Evolutionary conservation across 1,140 invertebrate species (phyloP).

Genomic region (Charaxes varanes): DNA sequence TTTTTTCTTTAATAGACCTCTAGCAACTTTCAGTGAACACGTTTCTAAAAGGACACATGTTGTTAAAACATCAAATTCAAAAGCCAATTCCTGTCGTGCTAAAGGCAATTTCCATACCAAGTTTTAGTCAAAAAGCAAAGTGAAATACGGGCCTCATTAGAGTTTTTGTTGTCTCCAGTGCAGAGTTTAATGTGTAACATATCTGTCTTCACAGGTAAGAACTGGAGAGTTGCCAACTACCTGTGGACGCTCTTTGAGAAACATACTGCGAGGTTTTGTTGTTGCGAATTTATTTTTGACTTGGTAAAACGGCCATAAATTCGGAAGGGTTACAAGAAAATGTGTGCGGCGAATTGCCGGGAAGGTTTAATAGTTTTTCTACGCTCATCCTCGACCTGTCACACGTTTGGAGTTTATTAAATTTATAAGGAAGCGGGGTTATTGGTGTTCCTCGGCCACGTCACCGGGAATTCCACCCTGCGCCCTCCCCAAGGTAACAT

Average conservation of each 20-base stretch:
- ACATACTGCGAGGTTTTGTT: constrained; percentile 38
- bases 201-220: constrained; percentile 53
- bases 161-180: constrained; percentile 38
- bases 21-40: too few species aligned
- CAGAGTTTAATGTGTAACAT: constrained; percentile 44
- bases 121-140: constrained; percentile 22
- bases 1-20: too few species aligned
- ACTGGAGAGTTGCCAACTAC: constrained; percentile 64
- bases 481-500: constrained; percentile 38
- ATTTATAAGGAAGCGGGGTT: constrained; percentile 50
- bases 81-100: constrained; percentile 13
- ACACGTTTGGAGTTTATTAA: constrained; percentile 48
- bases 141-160: constrained; percentile 38
- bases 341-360: constrained; percentile 13
- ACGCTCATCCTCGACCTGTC: constrained; percentile 31
- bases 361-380: constrained; percentile 30
- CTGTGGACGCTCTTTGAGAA: constrained; percentile 54
- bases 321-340: constrained; percentile 23
- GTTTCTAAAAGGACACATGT: too few species aligned
- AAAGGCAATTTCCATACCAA: constrained; percentile 16
- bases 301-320: constrained; percentile 30
- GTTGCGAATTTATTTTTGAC: constrained; percentile 45
- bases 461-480: constrained; percentile 42
- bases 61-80: too few species aligned
- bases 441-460: constrained; percentile 37